A percentile compares a stretch with the other conserved stretches of the same genome.
Conservation (phyloP, 2,888 invertebrate species). For the Thereva nobilitata region DNA sequence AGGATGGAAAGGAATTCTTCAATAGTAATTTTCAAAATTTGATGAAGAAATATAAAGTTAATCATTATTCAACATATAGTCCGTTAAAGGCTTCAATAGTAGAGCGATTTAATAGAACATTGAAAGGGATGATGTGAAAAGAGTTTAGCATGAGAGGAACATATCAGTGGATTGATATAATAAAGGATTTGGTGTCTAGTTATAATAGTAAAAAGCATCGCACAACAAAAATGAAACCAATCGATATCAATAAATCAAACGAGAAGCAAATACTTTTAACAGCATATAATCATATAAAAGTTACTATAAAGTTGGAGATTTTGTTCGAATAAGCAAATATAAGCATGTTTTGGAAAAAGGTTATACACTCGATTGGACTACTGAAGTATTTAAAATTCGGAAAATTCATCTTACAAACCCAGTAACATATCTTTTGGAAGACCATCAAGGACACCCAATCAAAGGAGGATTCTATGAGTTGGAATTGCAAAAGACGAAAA, state of each 20-base stretch:
- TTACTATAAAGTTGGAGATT: conserved; percentile 42
- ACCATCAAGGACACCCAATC: conserved; percentile 46
- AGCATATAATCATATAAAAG: background rate
- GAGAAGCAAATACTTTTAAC: too few species aligned
- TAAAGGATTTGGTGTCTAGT: conserved; percentile 43
- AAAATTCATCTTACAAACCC: conserved; percentile 47
- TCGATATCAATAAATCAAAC: too few species aligned
- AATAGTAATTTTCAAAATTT: too few species aligned
- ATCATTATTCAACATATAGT: too few species aligned
- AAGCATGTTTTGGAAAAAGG: conserved; percentile 46
- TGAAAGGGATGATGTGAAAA: conserved; percentile 46
- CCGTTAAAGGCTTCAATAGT: too few species aligned
- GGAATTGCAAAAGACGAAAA: conserved; percentile 48
- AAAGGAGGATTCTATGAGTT: too few species aligned
- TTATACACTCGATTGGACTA: conserved; percentile 50
- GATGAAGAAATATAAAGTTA: too few species aligned
- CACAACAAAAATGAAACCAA: too few species aligned
- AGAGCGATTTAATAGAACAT: conserved; percentile 46
- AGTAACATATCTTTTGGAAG: conserved; percentile 45
- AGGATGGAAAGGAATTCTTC: too few species aligned
- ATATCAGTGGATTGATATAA: conserved; percentile 47
- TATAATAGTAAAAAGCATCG: too few species aligned
- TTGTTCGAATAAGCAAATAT: conserved; percentile 45
- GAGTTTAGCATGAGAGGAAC: conserved; percentile 47
- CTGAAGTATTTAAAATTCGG: conserved; percentile 48